Evolutionary conservation across 2,113 vertebrate genomes (phyloP).

Genomic region (Casuarius casuarius): DNA sequence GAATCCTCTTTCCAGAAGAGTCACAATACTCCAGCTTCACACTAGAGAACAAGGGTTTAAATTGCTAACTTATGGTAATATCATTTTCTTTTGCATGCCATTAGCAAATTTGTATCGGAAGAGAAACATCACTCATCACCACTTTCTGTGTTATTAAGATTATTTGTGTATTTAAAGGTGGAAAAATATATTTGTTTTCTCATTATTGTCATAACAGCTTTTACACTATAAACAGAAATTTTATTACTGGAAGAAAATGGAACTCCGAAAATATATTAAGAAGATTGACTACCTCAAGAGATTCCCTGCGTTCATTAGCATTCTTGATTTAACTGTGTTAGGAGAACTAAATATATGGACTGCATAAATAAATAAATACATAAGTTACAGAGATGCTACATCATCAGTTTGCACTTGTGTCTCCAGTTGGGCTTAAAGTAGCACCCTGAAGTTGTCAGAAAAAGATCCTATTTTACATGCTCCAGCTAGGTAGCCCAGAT

Average conservation of each 20-base stretch:
- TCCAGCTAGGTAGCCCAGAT: neutral
- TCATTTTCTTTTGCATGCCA: neutral
- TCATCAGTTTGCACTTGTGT: neutral
- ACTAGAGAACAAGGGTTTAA: neutral
- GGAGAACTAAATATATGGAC: neutral
- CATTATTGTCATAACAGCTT: neutral
- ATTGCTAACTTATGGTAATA: neutral
- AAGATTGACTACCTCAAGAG: neutral
- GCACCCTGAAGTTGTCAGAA: neutral
- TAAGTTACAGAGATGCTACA: neutral
- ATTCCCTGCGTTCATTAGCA: neutral
- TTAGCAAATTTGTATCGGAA: neutral
- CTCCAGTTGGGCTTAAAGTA: neutral
- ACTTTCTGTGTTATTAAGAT: neutral
- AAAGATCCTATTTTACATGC: neutral
- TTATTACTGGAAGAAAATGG: neutral
- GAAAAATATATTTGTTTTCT: neutral
- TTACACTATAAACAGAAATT: neutral
- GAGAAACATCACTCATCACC: neutral
- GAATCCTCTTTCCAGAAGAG: neutral
- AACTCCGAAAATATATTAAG: neutral
- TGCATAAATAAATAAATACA: neutral
- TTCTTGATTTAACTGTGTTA: slow-evolving; percentile 31
- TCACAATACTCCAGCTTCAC: neutral
- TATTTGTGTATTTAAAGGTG: neutral